These are phyloP conservation scores for Bombyx huttoni DNA, from an alignment of 2,888 invertebrate genomes.

Conservation along the genomic window DNA sequence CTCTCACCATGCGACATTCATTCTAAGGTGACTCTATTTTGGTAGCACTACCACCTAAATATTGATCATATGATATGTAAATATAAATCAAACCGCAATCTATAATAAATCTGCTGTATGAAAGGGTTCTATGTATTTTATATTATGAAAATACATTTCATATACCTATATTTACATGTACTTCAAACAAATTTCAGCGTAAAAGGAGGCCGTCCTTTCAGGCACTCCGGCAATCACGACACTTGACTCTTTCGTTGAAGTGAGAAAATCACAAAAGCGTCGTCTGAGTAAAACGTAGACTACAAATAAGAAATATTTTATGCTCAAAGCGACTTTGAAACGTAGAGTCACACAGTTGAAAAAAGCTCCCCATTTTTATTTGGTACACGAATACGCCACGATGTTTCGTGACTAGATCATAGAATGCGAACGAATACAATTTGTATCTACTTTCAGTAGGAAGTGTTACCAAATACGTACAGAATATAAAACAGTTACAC, in stretches of 20 bases:
- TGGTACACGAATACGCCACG: conserved; percentile 20
- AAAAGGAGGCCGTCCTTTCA: conserved; percentile 5
- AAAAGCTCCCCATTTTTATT: conserved; percentile 26
- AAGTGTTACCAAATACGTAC: conserved; percentile 9
- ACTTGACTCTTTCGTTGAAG: conserved; percentile 18
- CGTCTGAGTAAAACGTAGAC: conserved; percentile 22
- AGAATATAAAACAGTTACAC: conserved; percentile 25
- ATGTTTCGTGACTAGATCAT: conserved; percentile 12
- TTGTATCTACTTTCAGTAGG: conserved; percentile 11
- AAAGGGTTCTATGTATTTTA: not conserved
- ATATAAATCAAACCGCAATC: too few species aligned
- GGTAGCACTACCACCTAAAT: too few species aligned
- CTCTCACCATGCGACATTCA: conserved; percentile 4
- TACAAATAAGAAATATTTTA: conserved; percentile 34
- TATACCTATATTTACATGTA: not conserved
- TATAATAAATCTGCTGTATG: not conserved
- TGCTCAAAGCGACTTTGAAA: conserved; percentile 26
- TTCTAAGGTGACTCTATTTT: too few species aligned
- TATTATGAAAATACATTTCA: not conserved
- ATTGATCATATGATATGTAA: too few species aligned
- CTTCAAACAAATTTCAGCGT: not conserved
- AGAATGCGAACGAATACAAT: conserved; percentile 14
- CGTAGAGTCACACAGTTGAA: conserved; percentile 19
- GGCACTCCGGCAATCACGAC: conserved; percentile 13
- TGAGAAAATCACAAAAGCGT: conserved; percentile 23